Base-by-base conservation (phyloP, 2,113 vertebrate species). In the Pyxicephalus adspersus region DNA sequence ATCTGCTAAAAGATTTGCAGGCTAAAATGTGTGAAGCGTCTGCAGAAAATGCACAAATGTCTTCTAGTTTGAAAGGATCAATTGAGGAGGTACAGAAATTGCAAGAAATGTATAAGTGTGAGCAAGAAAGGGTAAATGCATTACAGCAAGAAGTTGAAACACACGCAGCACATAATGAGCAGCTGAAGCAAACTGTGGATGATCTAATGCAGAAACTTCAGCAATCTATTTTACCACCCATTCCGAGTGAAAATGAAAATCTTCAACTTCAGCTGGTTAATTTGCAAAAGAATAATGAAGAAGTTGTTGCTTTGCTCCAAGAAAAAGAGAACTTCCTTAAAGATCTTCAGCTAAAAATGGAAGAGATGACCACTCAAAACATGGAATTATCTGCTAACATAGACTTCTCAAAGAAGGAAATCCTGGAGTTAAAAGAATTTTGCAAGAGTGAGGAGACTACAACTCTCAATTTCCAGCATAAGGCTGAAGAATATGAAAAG, bases 231-330 rank as follows among this genome's bases (percentile, higher is more conserved):
- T 86, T 80, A 77, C 84, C 91, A 26, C 90, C 85, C 60, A 83
- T 80, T 60, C 83, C 88, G 74, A 87, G 88, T 70, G 74, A 55
- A 61, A 87, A 86, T 54, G 86, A 84, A 3, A 7, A 94, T 18
- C 81, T 83, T 13, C 76, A 86, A 0, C 75, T 95, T 73, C 87
- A 90, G 51, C 79, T 95, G 29, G 84, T 86, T 71, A 83, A 83
- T 26, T 85, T 96, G 85, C 90, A 90, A 75, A 87, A 86, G 58
- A 90, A 92, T 67, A 96, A 94, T 63, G 89, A 91, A 45, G 77
- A 90, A 28, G 82, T 93, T 66, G 70, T 85, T 67, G 85, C 83
- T 28, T 87, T 88, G 9, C 74, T 96, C 0, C 65, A 89, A 38
- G 84, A 91, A 52, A 95, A 91, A 88, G 94, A 98, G 38, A 77